A percentile compares a stretch with the other conserved stretches of the same genome.
Conservation (phyloP, 2,797 vertebrate species). For the Pseudocheirus occidentalis region DNA sequence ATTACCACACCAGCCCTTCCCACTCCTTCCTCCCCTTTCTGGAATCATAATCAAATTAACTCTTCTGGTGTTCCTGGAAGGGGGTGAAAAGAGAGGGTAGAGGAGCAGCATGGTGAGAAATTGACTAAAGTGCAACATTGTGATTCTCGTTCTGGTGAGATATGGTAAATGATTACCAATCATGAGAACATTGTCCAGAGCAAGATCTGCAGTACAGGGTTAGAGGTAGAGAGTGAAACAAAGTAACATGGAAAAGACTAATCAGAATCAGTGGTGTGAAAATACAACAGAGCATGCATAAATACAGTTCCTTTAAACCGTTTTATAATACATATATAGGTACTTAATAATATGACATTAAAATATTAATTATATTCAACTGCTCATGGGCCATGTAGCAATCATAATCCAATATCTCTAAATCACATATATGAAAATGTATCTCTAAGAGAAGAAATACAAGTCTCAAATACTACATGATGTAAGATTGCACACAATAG, state of each 20-base stretch:
- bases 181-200: neutral
- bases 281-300: neutral
- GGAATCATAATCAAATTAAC: neutral
- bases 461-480: neutral
- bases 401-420: neutral
- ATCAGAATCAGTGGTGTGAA: neutral
- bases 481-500: neutral
- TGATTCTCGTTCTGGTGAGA: neutral
- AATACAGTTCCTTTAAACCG: neutral
- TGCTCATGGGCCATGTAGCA: neutral
- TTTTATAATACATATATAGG: neutral
- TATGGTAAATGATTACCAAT: neutral
- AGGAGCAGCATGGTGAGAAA: neutral
- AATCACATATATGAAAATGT: neutral
- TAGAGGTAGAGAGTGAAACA: neutral
- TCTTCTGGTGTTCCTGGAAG: neutral
- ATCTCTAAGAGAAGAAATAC: neutral
- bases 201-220: neutral
- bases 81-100: neutral
- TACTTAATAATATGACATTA: neutral
- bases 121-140: neutral
- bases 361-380: neutral
- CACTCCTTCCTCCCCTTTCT: neutral
- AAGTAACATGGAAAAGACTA: neutral
- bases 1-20: neutral